These are phyloP conservation scores for Vannuccia rotundouncinata DNA, from an alignment of 2,888 invertebrate species.

Conservation along the genomic window DNA sequence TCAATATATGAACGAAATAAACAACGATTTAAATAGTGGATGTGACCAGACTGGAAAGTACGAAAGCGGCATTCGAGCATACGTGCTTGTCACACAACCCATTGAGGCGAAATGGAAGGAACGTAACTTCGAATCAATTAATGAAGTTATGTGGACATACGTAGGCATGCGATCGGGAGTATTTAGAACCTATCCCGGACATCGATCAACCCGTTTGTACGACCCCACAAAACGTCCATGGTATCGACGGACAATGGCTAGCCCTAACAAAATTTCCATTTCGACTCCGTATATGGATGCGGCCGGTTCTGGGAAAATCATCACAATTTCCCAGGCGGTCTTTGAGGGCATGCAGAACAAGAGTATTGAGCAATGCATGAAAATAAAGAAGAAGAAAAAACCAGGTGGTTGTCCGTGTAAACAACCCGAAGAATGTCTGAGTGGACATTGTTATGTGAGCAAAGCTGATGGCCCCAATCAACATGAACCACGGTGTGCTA, in stretches of 20 bases:
- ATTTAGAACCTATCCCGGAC: constrained; percentile 57
- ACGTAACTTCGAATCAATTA: constrained; percentile 53
- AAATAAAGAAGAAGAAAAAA: constrained; percentile 24
- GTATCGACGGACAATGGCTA: constrained; percentile 54
- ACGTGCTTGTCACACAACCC: constrained; percentile 56
- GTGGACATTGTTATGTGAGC: constrained; percentile 46
- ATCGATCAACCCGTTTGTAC: constrained; percentile 54
- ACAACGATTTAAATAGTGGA: constrained; percentile 22
- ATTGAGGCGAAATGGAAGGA: constrained; percentile 55
- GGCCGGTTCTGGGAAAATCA: constrained; percentile 57
- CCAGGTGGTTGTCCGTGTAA: constrained; percentile 56
- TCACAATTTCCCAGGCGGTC: constrained; percentile 57
- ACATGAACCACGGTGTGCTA: constrained; percentile 51
- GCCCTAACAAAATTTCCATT: constrained; percentile 55
- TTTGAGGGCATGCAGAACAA: constrained; percentile 54
- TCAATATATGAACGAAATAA: constrained; percentile 51
- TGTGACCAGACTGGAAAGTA: constrained; percentile 45
- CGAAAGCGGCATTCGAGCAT: constrained; percentile 54
- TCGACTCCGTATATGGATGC: constrained; percentile 58
- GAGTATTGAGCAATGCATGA: constrained; percentile 27
- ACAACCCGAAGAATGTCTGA: constrained; percentile 52
- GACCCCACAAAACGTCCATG: constrained; percentile 56
- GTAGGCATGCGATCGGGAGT: constrained; percentile 57
- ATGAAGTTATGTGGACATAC: constrained; percentile 56
- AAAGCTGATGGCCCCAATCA: constrained; percentile 28